Base-by-base conservation (phyloP, 1,140 invertebrate species). In the Akabosia matsudoensis region DNA sequence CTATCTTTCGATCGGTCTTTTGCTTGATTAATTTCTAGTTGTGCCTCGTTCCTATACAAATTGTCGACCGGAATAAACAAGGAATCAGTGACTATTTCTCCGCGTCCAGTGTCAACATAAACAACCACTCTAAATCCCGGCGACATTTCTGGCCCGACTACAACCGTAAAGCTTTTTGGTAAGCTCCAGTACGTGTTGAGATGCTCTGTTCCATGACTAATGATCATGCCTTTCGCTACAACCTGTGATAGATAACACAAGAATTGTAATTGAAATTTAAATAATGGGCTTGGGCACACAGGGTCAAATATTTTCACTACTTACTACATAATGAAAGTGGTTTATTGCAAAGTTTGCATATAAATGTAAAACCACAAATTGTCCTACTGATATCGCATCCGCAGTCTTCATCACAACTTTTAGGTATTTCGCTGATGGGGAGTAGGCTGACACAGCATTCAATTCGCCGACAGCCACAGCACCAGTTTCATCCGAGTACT, bases 91-190 rank as follows among this genome's bases (percentile, higher is more conserved):
- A 90, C 82, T 1, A 91, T 82, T 78, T 88, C 85, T 34, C 87
- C 86, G 31, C 82, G 81, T 4, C 82, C 80, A 37, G 85, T 82
- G 0, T 88, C 82, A 78, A 85, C 85, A 78, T 88, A 90, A 1
- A 89, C 88, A 1, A 90, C 79, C 1, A 90, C 83, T 24, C 85
- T 84, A 79, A 89, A 89, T 0, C 84, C 86, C 0, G 90, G 90
- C 10, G 88, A 85, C 90, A 91, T 91, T 73, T 87, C 86, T 16
- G 84, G 73, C 14, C 85, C 85, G 0, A 88, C 82, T 0, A 86
- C 83, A 0, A 88, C 76, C 0, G 84, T 82, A 56, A 88, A 83
- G 4, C 86, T 87, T 26, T 84, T 85, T 1, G 84, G 82, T 13
- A 83, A 82, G 4, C 80, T 78, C 14, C 79, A 76, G 33, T 82